phyloP scores from a whole-genome alignment of 2,888 invertebrate genomes.

The Xanthia icteritia region DNA sequence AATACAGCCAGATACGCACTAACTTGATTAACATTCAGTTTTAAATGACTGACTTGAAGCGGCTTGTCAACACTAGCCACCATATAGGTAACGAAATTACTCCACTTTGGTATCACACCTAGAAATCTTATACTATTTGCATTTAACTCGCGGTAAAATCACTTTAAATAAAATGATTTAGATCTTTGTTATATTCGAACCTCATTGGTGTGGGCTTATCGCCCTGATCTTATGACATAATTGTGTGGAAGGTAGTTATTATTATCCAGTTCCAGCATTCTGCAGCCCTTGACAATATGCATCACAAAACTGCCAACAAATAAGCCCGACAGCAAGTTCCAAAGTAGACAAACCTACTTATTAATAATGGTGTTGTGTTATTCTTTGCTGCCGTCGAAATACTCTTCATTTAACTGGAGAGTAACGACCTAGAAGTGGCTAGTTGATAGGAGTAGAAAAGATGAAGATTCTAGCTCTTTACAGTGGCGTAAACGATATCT shows the following conservation, averaged over 20 bases:
- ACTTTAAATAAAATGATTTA: conserved; percentile 23
- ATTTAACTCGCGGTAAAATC: conserved; percentile 34
- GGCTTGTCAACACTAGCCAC: conserved; percentile 62
- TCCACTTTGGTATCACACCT: conserved; percentile 57
- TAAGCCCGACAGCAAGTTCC: not conserved
- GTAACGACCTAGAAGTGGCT: not conserved
- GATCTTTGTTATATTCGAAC: conserved; percentile 38
- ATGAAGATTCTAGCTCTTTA: not conserved
- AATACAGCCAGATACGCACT: conserved; percentile 45
- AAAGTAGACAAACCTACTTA: not conserved
- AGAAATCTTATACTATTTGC: conserved; percentile 51
- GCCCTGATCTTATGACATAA: conserved; percentile 37
- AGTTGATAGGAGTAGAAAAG: not conserved
- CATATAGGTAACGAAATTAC: conserved; percentile 64
- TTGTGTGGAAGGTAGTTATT: conserved; percentile 26
- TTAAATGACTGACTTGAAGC: conserved; percentile 59
- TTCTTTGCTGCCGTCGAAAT: not conserved
- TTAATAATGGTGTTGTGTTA: not conserved
- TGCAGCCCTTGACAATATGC: conserved; percentile 22
- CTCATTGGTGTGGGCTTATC: conserved; percentile 36
- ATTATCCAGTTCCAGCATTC: conserved; percentile 12
- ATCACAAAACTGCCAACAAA: conserved; percentile 21
- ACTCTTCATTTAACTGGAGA: not conserved
- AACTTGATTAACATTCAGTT: conserved; percentile 61
- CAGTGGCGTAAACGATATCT: not conserved